phyloP scores from a whole-genome alignment of 2,888 invertebrate genomes.

The Lumbricus terrestris region DNA sequence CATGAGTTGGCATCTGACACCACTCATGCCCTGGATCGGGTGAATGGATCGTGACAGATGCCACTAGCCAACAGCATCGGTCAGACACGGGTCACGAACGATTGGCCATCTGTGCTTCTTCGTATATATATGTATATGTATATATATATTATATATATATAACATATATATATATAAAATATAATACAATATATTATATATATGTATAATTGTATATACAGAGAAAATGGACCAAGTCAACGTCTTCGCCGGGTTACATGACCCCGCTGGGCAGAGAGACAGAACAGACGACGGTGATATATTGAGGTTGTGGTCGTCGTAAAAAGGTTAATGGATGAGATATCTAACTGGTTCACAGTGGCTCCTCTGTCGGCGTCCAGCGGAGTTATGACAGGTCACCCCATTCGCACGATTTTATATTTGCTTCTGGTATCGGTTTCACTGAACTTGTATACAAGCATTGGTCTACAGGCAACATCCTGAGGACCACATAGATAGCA shows the following conservation, averaged over 20 bases:
- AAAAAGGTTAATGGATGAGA: conserved; percentile 3
- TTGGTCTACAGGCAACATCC: not conserved
- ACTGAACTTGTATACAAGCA: not conserved
- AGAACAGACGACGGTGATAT: not conserved
- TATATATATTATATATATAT: too few relatives aligned
- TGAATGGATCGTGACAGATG: not conserved
- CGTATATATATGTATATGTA: too few relatives aligned
- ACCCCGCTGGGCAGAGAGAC: not conserved
- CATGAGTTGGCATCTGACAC: not conserved
- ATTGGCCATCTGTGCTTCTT: not conserved
- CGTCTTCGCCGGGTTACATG: not conserved
- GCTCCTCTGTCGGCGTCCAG: not conserved
- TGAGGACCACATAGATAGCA: too few relatives aligned
- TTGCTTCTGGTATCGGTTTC: not conserved
- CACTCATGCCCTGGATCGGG: not conserved
- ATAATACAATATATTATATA: too few relatives aligned
- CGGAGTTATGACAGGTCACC: not conserved
- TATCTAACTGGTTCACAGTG: not conserved
- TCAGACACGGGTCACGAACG: not conserved
- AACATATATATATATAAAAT: too few relatives aligned
- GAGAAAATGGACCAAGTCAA: not conserved
- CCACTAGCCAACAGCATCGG: not conserved
- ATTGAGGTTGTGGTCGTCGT: not conserved
- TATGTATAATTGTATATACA: too few relatives aligned
- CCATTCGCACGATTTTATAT: not conserved